phyloP scores from a whole-genome alignment of 2,113 vertebrate genomes.

The Ammodytes dubius region DNA sequence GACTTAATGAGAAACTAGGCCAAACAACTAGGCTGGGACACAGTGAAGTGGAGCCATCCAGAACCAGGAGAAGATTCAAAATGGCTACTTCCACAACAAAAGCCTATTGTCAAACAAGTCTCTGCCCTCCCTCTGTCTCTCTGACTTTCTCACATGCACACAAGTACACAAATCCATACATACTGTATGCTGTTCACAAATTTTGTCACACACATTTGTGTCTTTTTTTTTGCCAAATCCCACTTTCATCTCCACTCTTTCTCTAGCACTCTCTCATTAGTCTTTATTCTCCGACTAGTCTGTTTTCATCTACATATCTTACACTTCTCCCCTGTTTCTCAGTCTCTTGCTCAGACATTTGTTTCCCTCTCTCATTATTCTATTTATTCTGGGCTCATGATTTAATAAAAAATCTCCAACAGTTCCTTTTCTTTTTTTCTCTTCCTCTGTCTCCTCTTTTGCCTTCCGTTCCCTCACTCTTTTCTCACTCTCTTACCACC shows the following conservation, averaged over 20 bases:
- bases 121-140: slow-evolving; percentile 7
- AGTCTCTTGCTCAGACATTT: background rate
- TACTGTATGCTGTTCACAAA: background rate
- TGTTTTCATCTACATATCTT: slow-evolving; percentile 6
- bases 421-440: background rate
- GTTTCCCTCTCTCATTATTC: background rate
- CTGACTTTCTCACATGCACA: background rate
- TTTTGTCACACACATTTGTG: background rate
- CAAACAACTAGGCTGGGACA: slow-evolving; percentile 58
- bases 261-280: slow-evolving; percentile 1
- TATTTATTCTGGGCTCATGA: background rate
- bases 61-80: slow-evolving; percentile 63
- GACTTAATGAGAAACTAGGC: slow-evolving; percentile 57
- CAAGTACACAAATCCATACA: background rate
- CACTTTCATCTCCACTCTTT: slow-evolving; percentile 1
- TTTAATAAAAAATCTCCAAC: slow-evolving; percentile 2
- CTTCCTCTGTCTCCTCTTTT: slow-evolving; percentile 30
- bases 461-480: slow-evolving; percentile 19
- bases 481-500: background rate
- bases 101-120: slow-evolving; percentile 59
- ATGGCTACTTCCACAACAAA: slow-evolving; percentile 66
- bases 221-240: background rate
- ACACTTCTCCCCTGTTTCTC: slow-evolving; percentile 5
- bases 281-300: slow-evolving; percentile 10
- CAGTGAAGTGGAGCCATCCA: slow-evolving; percentile 53